A percentile compares a stretch with the other conserved stretches of the same genome.
Evolutionary conservation across 2,113 vertebrate species (phyloP).

Genomic region (Corythaixoides concolor): DNA sequence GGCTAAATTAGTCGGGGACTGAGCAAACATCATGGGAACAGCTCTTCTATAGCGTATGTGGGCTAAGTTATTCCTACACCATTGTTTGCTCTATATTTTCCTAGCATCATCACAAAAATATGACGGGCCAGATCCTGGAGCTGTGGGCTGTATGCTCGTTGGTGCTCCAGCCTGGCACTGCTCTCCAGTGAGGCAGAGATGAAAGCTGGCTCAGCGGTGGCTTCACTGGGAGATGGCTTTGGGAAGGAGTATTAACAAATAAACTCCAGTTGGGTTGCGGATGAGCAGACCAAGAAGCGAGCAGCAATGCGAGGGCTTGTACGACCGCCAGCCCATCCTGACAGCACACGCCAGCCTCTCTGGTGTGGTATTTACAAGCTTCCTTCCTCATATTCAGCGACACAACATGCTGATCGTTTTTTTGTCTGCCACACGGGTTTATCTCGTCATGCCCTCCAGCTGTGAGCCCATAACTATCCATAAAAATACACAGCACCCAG

Average conservation of each 20-base stretch:
- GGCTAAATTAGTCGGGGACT: conserved; percentile 26
- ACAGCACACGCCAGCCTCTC: background rate
- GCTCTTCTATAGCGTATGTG: background rate
- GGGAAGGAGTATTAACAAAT: background rate
- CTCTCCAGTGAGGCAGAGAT: background rate
- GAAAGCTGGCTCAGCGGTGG: background rate
- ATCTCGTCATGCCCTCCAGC: background rate
- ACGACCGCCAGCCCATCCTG: background rate
- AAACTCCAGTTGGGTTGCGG: background rate
- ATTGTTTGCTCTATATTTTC: conserved; percentile 13
- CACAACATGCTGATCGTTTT: background rate
- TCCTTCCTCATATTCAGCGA: background rate
- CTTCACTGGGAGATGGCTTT: background rate
- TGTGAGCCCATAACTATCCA: background rate
- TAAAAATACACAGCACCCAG: background rate
- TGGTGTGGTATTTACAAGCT: background rate
- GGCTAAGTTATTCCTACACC: background rate
- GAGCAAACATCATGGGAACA: conserved; percentile 41
- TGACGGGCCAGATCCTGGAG: background rate
- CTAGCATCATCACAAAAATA: background rate
- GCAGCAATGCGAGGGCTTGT: background rate
- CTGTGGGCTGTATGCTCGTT: fast-evolving
- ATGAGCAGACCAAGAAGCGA: background rate
- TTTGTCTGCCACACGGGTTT: background rate
- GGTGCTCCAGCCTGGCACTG: background rate